These are phyloP conservation scores for Enteromius paludinosus DNA, from an alignment of 2,797 vertebrate genomes.

Conservation along the genomic window DNA sequence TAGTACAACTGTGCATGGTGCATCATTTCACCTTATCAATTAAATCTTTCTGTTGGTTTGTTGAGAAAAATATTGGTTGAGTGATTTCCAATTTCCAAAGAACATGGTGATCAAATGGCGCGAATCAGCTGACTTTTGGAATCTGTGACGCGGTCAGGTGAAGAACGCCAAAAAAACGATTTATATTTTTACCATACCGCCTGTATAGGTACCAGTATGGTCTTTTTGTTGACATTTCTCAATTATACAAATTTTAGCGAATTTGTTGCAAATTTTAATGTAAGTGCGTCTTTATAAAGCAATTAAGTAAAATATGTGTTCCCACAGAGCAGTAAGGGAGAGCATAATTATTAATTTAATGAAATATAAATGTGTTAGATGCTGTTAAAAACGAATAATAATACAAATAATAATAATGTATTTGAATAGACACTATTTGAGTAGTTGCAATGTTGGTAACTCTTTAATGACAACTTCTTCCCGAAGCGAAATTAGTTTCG, in stretches of 20 bases:
- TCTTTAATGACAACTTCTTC: constrained; percentile 11
- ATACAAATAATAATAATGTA: not conserved
- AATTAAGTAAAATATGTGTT: not conserved
- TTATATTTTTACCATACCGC: not conserved
- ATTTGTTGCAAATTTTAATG: not conserved
- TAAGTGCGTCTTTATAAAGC: not conserved
- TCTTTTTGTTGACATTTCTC: not conserved
- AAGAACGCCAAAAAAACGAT: constrained; percentile 28
- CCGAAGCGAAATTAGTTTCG: not conserved
- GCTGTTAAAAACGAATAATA: not conserved
- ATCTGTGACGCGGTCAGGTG: constrained; percentile 41
- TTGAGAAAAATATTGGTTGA: constrained; percentile 61
- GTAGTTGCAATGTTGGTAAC: not conserved
- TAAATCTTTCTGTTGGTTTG: constrained; percentile 61
- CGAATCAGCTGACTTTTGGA: constrained; percentile 55
- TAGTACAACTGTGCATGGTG: constrained; percentile 10
- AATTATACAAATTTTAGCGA: not conserved
- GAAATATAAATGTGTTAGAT: not conserved
- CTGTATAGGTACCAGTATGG: not conserved
- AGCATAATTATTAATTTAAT: not conserved
- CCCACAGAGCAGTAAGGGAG: not conserved
- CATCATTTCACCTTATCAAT: constrained; percentile 63
- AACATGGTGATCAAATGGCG: constrained; percentile 63
- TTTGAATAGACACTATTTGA: not conserved
- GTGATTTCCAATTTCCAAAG: constrained; percentile 70